Conservation (phyloP, 2,888 invertebrate species). For the Cantharis nigra region DNA sequence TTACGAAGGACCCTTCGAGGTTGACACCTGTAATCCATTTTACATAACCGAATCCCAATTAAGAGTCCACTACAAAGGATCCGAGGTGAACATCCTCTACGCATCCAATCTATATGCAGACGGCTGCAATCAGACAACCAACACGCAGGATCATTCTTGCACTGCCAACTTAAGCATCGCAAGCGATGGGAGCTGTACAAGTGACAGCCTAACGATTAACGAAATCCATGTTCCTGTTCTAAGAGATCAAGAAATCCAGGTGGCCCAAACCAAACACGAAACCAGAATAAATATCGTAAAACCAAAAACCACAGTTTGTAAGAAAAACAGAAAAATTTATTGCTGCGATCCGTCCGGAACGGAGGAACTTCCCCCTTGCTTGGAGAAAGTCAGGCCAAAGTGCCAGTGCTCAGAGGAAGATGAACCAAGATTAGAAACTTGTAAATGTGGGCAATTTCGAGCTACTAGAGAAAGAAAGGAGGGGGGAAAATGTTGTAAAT, state of each 20-base stretch:
- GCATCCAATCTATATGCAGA: background rate
- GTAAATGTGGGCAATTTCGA: no score
- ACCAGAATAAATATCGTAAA: background rate
- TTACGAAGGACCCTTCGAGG: background rate
- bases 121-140: background rate
- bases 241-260: background rate
- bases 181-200: background rate
- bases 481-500: background rate
- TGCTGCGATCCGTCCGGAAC: background rate
- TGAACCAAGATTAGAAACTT: no score
- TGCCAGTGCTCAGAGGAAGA: background rate
- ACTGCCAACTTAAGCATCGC: background rate
- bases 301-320: background rate
- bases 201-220: background rate
- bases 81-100: background rate
- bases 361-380: background rate
- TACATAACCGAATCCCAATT: background rate
- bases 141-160: background rate
- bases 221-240: background rate
- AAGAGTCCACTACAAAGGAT: background rate
- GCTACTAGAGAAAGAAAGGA: no score
- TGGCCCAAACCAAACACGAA: background rate
- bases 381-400: background rate
- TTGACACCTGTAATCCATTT: background rate
- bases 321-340: no score